Percentiles rank a stretch among this genome's conserved stretches.
phyloP scores from a whole-genome alignment of 1,140 invertebrate species.

The Aethina tumida region DNA sequence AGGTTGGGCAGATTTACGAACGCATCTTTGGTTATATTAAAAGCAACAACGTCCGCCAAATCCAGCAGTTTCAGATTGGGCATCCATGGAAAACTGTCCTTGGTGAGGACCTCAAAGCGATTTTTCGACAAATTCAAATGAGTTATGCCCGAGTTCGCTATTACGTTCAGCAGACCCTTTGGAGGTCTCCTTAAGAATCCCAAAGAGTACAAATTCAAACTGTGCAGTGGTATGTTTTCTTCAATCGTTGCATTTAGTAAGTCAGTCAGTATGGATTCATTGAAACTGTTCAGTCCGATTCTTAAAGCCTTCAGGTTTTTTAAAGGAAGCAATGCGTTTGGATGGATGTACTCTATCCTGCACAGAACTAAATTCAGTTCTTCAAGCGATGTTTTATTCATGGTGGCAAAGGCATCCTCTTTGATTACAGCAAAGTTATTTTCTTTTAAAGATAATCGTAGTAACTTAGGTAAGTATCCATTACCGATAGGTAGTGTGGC shows the following conservation, averaged over 20 bases:
- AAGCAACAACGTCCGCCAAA: constrained; percentile 35
- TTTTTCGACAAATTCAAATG: constrained; percentile 41
- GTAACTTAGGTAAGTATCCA: constrained; percentile 19
- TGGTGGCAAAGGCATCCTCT: constrained; percentile 18
- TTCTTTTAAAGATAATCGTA: constrained; percentile 21
- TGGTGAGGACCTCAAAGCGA: constrained; percentile 41
- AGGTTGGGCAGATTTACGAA: constrained; percentile 39
- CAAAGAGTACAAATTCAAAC: constrained; percentile 39
- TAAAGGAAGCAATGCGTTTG: constrained; percentile 37
- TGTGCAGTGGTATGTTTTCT: constrained; percentile 34
- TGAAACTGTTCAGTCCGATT: constrained; percentile 40
- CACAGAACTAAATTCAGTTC: constrained; percentile 41
- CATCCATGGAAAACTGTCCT: constrained; percentile 42
- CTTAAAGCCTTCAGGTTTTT: constrained; percentile 36
- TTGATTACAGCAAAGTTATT: constrained; percentile 23
- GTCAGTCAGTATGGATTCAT: constrained; percentile 33
- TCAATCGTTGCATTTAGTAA: constrained; percentile 34
- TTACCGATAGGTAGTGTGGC: constrained; percentile 15
- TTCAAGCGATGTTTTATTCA: constrained; percentile 18
- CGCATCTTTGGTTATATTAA: constrained; percentile 29
- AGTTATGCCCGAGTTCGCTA: constrained; percentile 40
- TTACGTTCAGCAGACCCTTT: constrained; percentile 35
- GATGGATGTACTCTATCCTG: constrained; percentile 40
- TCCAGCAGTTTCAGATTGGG: constrained; percentile 39
- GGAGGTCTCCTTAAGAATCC: constrained; percentile 41